phyloP scores from a whole-genome alignment of 2,113 vertebrate genomes.

The Periophthalmus modestus region DNA sequence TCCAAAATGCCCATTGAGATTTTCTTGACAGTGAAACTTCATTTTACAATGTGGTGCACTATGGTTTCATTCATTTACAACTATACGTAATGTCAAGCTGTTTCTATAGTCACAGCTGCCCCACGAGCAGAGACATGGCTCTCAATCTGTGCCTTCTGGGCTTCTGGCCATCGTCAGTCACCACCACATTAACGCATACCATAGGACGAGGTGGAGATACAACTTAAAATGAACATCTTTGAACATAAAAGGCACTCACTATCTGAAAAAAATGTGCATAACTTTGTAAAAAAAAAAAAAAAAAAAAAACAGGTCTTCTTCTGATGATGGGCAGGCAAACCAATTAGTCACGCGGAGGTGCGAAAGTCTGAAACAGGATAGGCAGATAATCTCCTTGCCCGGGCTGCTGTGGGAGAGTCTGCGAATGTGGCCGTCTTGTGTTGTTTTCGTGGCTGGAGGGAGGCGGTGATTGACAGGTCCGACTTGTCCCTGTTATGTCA shows the following conservation, averaged over 20 bases:
- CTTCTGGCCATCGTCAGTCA: neutral
- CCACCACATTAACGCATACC: no score
- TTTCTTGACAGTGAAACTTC: neutral
- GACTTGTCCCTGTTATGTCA: conserved; percentile 37
- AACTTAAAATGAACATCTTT: no score
- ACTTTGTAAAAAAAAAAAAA: neutral
- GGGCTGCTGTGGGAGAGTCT: conserved; percentile 28
- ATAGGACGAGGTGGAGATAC: no score
- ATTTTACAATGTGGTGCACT: neutral
- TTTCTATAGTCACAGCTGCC: neutral
- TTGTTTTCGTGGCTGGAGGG: conserved; percentile 25
- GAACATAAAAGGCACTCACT: neutral
- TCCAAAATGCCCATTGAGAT: neutral
- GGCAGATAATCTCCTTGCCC: conserved; percentile 59
- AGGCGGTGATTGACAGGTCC: conserved; percentile 49
- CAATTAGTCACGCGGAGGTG: conserved; percentile 67
- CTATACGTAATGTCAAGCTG: neutral
- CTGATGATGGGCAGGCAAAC: conserved; percentile 60
- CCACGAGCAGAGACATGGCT: neutral
- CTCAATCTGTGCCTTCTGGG: neutral
- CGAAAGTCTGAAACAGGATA: conserved; percentile 69
- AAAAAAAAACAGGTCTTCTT: conserved; percentile 21
- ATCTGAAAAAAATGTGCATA: conserved; percentile 1
- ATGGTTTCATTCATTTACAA: neutral
- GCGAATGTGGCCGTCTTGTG: neutral